Conservation (phyloP, 2,797 vertebrate genomes). For the Dermochelys coriacea region DNA sequence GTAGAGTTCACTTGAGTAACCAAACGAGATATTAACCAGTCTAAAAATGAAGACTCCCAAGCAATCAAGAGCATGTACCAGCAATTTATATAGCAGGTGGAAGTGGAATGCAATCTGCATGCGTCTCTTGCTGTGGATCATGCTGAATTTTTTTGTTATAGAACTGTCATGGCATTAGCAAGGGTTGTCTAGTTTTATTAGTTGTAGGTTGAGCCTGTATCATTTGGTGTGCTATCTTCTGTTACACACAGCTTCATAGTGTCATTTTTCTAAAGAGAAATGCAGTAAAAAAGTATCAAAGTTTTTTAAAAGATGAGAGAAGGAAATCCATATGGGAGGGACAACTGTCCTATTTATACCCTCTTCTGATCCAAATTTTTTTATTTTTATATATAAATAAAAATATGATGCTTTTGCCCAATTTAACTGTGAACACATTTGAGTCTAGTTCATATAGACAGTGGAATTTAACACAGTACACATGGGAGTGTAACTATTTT, state of each 20-base stretch:
- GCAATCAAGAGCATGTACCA: neutral
- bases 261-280: neutral
- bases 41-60: fast-evolving
- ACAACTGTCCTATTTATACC: neutral
- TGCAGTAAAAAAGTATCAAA: neutral
- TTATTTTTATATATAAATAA: neutral
- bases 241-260: fast-evolving
- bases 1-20: fast-evolving
- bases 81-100: fast-evolving
- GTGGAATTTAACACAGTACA: neutral
- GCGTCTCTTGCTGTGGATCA: fast-evolving
- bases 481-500: neutral
- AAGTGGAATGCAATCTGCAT: fast-evolving
- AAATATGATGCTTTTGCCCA: neutral
- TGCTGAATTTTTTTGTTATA: neutral
- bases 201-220: neutral
- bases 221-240: neutral
- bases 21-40: neutral
- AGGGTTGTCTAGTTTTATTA: neutral
- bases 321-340: neutral
- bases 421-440: neutral
- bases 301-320: neutral
- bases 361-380: neutral
- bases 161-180: neutral
- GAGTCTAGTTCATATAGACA: neutral